Evolutionary conservation across 2,113 vertebrate species (phyloP), one percentile per base, ranked within the genome.

Genomic region (Pantherophis guttatus): DNA sequence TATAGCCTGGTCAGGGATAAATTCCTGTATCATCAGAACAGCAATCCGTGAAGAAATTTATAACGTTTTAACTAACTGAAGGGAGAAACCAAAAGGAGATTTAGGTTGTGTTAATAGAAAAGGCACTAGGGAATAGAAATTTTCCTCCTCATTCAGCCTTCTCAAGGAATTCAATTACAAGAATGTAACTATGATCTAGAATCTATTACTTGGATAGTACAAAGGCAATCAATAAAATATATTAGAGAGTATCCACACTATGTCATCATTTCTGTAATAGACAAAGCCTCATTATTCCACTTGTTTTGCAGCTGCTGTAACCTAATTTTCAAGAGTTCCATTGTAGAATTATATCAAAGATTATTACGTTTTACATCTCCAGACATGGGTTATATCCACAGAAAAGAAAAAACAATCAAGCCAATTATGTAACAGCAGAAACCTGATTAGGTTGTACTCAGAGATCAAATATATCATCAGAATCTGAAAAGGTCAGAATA

Each of bases 381-480:
- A 86, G 93, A 96, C 94, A n/a, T 90, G 96, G 97, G 92, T 95
- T 97, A 92, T 93, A 57, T 96, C 96, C 96, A 90, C 90, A 92
- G 93, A 91, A 92, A 96, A 26, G 55, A 26, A 62, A 94, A 94
- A 75, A 62, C 95, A 94, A 91, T 96, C 94, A 92, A 96, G 90
- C 57, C 94, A 95, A 96, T 95, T 96, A 94, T 96, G 88, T 96
- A 96, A 96, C 90, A 93, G 50, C 3, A 8, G 95, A 94, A 91
- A 95, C 96, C 94, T 87, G 94, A 97, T 97, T 95, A 96, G 95
- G 65, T 93, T 91, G 93, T 92, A 23, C 87, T 95, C 95, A 96
- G 58, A 93, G 96, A 95, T 96, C 95, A 97, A 97, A 97, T 97
- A 96, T 97, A 96, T 97, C 96, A 95, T 86, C 92, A 88, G 88